phyloP scores from a whole-genome alignment of 2,113 vertebrate genomes.

The Nestor notabilis region DNA sequence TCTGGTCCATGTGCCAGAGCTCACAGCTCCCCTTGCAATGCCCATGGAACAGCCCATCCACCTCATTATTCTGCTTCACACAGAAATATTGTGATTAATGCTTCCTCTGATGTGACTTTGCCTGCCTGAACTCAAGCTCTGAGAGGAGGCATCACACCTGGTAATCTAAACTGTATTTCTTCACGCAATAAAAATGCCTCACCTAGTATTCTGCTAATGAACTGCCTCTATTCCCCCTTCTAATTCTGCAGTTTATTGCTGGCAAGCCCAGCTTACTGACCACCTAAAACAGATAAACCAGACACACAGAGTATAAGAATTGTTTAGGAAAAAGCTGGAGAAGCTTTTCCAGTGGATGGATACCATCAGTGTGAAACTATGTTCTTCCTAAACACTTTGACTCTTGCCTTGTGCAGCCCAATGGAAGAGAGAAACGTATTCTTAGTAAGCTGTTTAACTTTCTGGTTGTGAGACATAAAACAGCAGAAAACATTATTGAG shows the following conservation, averaged over 20 bases:
- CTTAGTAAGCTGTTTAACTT: neutral
- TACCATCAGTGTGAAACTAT: neutral
- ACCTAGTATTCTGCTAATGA: neutral
- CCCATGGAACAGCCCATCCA: fast-evolving
- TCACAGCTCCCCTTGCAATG: neutral
- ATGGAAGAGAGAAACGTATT: neutral
- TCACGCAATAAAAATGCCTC: neutral
- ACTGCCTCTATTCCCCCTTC: neutral
- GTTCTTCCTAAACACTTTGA: neutral
- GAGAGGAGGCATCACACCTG: neutral
- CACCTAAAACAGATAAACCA: neutral
- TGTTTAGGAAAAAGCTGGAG: neutral
- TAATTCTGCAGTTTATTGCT: neutral
- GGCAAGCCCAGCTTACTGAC: neutral
- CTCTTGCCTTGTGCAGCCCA: neutral
- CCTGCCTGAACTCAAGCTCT: neutral
- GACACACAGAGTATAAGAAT: neutral
- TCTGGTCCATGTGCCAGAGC: neutral
- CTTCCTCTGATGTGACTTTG: neutral
- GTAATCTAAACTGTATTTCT: neutral
- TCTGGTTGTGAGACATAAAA: neutral
- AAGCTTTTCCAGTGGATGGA: neutral
- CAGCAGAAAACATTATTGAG: neutral
- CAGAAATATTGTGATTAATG: neutral
- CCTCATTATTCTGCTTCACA: neutral